phyloP scores from a whole-genome alignment of 2,113 vertebrate species.

The Mustela nigripes region DNA sequence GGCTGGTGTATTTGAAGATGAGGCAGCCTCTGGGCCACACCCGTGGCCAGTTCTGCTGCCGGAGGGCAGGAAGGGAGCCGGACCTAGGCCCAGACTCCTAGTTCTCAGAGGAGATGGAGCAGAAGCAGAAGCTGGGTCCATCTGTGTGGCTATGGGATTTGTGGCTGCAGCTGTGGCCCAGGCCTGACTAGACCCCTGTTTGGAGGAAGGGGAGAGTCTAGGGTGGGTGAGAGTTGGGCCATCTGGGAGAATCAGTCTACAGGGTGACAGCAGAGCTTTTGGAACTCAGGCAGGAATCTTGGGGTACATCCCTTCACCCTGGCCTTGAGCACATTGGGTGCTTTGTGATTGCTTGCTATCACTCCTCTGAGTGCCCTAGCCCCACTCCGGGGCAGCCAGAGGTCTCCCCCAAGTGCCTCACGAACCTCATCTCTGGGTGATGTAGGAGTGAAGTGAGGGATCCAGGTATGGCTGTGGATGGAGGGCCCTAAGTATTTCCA shows the following conservation, averaged over 20 bases:
- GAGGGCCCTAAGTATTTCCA: neutral
- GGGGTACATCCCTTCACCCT: neutral
- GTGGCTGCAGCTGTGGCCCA: neutral
- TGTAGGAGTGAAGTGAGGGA: accelerated
- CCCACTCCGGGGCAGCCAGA: neutral
- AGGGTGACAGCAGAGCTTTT: neutral
- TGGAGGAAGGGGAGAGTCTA: too few relatives aligned
- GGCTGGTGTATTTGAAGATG: neutral
- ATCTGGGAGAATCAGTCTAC: neutral
- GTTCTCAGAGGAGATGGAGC: neutral
- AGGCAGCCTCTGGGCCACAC: neutral
- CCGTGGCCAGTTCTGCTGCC: neutral
- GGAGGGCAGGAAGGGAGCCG: neutral
- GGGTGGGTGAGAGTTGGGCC: neutral
- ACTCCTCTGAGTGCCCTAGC: accelerated
- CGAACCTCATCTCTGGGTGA: neutral
- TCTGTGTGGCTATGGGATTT: neutral
- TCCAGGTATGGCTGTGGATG: neutral
- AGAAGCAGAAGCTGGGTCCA: neutral
- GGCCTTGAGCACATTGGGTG: neutral
- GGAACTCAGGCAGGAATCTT: neutral
- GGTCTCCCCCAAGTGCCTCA: neutral
- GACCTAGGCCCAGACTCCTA: neutral
- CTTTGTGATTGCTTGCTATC: neutral
- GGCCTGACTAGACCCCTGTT: neutral